Evolutionary conservation across 2,113 vertebrate genomes (phyloP).

Genomic region (Elgaria multicarinata): DNA sequence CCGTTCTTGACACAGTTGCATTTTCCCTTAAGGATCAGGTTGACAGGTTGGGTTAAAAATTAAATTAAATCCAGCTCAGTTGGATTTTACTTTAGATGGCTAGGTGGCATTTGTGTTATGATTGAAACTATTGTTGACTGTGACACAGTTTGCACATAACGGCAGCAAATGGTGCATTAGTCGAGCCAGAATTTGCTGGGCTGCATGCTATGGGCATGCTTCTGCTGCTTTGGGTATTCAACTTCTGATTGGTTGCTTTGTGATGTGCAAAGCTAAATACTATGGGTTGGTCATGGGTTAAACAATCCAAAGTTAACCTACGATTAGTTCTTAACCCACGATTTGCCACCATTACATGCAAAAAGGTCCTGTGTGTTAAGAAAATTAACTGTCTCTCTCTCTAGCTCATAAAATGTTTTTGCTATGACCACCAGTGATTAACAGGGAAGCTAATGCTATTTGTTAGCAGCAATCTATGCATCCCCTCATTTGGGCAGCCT

Average conservation of each 20-base stretch:
- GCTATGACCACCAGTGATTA: neutral
- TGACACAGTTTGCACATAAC: neutral
- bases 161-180: too few species aligned
- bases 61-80: too few species aligned
- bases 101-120: neutral
- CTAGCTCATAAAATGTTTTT: neutral
- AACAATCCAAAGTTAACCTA: too few species aligned
- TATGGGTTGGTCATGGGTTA: too few species aligned
- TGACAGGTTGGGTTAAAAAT: too few species aligned
- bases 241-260: too few species aligned
- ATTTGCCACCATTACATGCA: too few species aligned
- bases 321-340: too few species aligned
- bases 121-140: neutral
- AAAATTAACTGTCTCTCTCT: neutral
- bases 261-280: too few species aligned
- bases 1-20: neutral
- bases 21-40: neutral
- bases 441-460: neutral
- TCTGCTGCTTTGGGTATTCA: too few species aligned
- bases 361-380: neutral
- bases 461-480: neutral
- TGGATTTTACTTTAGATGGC: neutral
- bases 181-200: too few species aligned
- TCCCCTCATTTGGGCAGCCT: neutral
- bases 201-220: too few species aligned